phyloP scores from a whole-genome alignment of 2,113 vertebrate species.

The Corvus moneduloides region DNA sequence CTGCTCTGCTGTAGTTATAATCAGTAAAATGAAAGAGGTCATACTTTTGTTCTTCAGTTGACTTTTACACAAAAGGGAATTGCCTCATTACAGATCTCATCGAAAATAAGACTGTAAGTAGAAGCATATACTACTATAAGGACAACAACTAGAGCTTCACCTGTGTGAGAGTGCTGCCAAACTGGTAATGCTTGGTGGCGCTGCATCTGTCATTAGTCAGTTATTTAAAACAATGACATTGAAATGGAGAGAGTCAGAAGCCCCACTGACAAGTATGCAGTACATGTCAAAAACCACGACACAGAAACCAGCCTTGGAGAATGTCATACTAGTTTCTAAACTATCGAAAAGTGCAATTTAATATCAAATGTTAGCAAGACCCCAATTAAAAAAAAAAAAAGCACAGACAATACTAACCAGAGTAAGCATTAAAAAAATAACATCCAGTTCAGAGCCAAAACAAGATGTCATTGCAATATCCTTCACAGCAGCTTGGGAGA shows the following conservation, averaged over 20 bases:
- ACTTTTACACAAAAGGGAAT: background rate
- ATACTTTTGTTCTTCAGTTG: background rate
- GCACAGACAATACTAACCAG: background rate
- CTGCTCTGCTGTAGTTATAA: background rate
- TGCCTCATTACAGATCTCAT: background rate
- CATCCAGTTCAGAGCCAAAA: background rate
- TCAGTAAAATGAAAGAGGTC: background rate
- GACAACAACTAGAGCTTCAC: background rate
- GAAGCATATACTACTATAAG: background rate
- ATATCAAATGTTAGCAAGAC: background rate
- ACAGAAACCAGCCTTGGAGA: background rate
- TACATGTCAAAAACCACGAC: background rate
- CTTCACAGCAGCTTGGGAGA: background rate
- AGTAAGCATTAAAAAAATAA: background rate
- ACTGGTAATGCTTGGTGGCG: background rate
- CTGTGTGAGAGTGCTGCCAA: background rate
- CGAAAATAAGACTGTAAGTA: background rate
- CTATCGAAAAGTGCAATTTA: background rate
- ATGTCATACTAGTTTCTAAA: background rate
- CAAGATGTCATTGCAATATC: background rate
- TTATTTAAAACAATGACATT: background rate
- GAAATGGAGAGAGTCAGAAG: background rate
- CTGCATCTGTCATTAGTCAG: background rate
- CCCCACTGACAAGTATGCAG: background rate
- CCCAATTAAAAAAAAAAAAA: background rate